Evolutionary conservation across 2,888 invertebrate genomes (phyloP).

Genomic region (Pseudolycoriella hygida): DNA sequence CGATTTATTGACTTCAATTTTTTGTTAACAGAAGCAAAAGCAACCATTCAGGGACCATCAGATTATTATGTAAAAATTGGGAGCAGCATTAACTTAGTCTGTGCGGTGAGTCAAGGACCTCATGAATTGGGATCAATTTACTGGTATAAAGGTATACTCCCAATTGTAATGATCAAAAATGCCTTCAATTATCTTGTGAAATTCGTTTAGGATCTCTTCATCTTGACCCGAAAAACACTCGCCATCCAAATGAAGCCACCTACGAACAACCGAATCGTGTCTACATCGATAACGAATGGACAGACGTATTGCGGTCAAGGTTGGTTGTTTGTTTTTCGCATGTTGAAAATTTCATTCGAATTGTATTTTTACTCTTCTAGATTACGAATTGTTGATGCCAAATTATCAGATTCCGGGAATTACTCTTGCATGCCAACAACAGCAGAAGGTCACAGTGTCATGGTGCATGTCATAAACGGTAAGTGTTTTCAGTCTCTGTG

Average conservation of each 20-base stretch:
- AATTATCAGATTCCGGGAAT: slow-evolving; percentile 66
- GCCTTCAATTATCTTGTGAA: background rate
- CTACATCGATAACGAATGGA: slow-evolving; percentile 48
- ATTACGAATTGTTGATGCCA: slow-evolving; percentile 54
- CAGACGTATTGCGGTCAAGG: slow-evolving; percentile 57
- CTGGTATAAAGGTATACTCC: slow-evolving; percentile 42
- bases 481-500: slow-evolving; percentile 20
- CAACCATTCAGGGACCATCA: slow-evolving; percentile 43
- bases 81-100: slow-evolving; percentile 51
- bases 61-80: slow-evolving; percentile 58
- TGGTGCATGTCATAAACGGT: slow-evolving; percentile 82
- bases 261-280: slow-evolving; percentile 17
- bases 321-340: slow-evolving; percentile 11
- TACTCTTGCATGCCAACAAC: slow-evolving; percentile 79
- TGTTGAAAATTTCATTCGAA: background rate
- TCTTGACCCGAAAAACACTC: slow-evolving; percentile 8
- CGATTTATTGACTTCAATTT: slow-evolving; percentile 13
- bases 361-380: slow-evolving; percentile 19
- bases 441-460: slow-evolving; percentile 66
- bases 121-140: slow-evolving; percentile 52
- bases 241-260: slow-evolving; percentile 10
- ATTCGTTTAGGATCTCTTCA: slow-evolving; percentile 6
- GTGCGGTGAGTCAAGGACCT: slow-evolving; percentile 50
- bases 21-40: slow-evolving; percentile 40
- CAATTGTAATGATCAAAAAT: background rate